Base-by-base conservation (phyloP, 2,888 invertebrate species). In the Heterodera filipjevi region DNA sequence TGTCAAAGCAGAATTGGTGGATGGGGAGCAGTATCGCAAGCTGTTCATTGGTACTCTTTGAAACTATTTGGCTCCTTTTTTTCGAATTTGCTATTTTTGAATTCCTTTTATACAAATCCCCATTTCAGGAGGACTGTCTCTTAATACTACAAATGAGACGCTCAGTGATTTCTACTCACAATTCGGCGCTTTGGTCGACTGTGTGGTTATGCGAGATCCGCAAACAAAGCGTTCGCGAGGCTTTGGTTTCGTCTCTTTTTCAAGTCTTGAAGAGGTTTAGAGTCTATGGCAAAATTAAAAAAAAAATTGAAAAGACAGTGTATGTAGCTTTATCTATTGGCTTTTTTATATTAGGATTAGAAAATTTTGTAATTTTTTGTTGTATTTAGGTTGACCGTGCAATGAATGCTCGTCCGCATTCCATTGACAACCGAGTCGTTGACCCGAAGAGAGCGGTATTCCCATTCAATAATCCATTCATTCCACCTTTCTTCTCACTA, bases 191-290 rank as follows among this genome's bases (percentile, higher is more conserved):
- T 94, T 96, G 85, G 95, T 95, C 0, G 96, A 96, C 90, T 95
- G 95, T 12, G 95, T 96, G 19, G 96, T 96, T 0, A 96, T 96
- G 96, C 95, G 95, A 90, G 96, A 96, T 89, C 95, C 95, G 0
- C 94, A 94, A 87, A 96, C 96, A 0, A 95, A 95, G 89, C 92
- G 96, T 80, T 97, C 97, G 0, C 92, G 98, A 82, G 98, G 99
- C 0, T 99, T 99, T 90, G 99, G 98, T 6, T 99, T 99, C 89
- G 95, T 99, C 77, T 98, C 98, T 12, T 99, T 96, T 90, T 94
- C 1, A 92, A 93, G 73, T 14, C 85, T 84, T 68, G 73, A 82
- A 33, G 83, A 84, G 76, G 86, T 85, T n/a, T 35, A 77, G 10
- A 19, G 19, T 64, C 5, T 27, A 1, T 30, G 8, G 10, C 14